phyloP scores from a whole-genome alignment of 2,888 invertebrate species.

The Tachystola acroxantha region DNA sequence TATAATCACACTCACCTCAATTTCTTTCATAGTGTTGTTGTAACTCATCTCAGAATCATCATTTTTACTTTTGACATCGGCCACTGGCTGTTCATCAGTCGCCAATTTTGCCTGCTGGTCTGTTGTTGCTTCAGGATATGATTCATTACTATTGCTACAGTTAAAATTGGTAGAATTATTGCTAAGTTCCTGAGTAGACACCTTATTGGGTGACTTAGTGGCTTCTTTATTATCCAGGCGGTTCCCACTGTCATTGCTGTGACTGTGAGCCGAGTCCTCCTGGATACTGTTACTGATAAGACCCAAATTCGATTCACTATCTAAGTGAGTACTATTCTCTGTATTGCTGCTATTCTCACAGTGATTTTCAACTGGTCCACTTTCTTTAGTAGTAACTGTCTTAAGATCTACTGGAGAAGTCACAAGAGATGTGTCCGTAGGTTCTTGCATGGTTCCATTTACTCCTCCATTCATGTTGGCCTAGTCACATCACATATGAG shows the following conservation, averaged over 20 bases:
- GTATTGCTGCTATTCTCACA: slow-evolving; percentile 29
- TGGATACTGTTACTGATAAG: background rate
- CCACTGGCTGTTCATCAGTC: slow-evolving; percentile 18
- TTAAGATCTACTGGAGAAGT: slow-evolving; percentile 18
- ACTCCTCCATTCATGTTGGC: slow-evolving; percentile 60
- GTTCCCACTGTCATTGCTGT: too few species aligned
- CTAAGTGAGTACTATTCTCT: slow-evolving; percentile 27
- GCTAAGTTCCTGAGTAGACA: too few species aligned
- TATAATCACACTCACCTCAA: too few species aligned
- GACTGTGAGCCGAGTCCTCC: background rate
- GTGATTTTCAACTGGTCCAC: slow-evolving; percentile 22
- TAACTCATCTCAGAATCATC: background rate
- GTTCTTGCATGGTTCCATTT: slow-evolving; percentile 58
- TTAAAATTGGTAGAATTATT: slow-evolving; percentile 17
- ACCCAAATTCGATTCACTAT: slow-evolving; percentile 17
- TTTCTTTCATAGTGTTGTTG: too few species aligned
- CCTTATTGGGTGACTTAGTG: too few species aligned
- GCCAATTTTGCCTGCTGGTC: slow-evolving; percentile 28
- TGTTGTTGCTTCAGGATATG: slow-evolving; percentile 25
- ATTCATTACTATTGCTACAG: slow-evolving; percentile 36
- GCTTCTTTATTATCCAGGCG: too few species aligned
- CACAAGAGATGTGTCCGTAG: slow-evolving; percentile 33
- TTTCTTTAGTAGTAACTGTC: slow-evolving; percentile 21
- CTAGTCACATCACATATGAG: slow-evolving; percentile 49
- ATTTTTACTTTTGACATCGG: slow-evolving; percentile 21